These are phyloP conservation scores for Pseudococcus longispinus DNA, from an alignment of 2,888 invertebrate species.

Conservation along the genomic window DNA sequence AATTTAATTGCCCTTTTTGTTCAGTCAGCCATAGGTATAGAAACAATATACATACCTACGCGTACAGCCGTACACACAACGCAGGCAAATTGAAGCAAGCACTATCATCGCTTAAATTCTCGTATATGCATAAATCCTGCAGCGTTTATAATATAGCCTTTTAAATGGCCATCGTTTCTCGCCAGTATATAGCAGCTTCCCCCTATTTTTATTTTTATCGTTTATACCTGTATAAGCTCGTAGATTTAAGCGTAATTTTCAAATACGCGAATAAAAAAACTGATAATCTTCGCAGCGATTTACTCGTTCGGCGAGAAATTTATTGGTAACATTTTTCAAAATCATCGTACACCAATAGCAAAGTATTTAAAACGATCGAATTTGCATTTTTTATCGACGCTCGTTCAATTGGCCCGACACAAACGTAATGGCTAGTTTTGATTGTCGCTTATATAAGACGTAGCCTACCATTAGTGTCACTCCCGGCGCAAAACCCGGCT, in stretches of 20 bases:
- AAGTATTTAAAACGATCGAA: conserved; percentile 22
- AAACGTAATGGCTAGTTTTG: conserved; percentile 3
- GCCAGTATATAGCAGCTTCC: neutral
- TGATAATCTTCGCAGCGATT: conserved; percentile 40
- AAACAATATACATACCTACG: neutral
- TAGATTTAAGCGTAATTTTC: conserved; percentile 42
- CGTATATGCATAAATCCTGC: conserved; percentile 37
- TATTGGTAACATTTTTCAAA: conserved; percentile 41
- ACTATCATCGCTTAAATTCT: conserved; percentile 41
- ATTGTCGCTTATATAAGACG: conserved; percentile 30
- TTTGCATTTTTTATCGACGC: conserved; percentile 36
- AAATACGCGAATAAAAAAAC: conserved; percentile 38
- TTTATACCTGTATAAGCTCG: conserved; percentile 23
- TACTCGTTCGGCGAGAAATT: conserved; percentile 14
- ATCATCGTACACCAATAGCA: neutral
- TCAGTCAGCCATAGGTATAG: neutral
- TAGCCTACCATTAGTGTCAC: conserved; percentile 9
- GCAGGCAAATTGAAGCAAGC: neutral
- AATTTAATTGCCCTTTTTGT: conserved; percentile 23
- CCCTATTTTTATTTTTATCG: conserved; percentile 36
- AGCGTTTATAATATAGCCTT: conserved; percentile 15
- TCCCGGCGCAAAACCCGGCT: neutral
- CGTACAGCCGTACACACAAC: neutral
- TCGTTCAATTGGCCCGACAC: neutral
- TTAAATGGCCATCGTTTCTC: conserved; percentile 17